Evolutionary conservation across 2,888 invertebrate genomes (phyloP).

Genomic region (Drosophila recens): DNA sequence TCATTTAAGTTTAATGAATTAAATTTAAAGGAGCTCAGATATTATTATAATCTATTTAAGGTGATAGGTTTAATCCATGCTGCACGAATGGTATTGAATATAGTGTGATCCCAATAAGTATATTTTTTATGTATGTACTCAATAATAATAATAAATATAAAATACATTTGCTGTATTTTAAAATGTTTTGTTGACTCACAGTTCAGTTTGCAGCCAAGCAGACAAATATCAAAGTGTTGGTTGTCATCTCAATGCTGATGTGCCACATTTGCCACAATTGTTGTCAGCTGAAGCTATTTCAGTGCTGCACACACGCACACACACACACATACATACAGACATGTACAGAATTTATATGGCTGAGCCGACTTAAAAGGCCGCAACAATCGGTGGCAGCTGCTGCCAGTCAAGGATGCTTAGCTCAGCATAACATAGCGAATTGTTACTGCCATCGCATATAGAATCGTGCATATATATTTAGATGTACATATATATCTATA

Average conservation of each 20-base stretch:
- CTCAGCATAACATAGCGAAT: constrained; percentile 68
- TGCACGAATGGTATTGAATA: background rate
- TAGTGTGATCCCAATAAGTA: background rate
- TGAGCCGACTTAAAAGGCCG: constrained; percentile 76
- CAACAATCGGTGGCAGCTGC: constrained; percentile 77
- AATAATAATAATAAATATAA: constrained; percentile 6
- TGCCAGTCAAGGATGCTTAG: constrained; percentile 69
- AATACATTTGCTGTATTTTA: constrained; percentile 15
- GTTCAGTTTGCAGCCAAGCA: constrained; percentile 15
- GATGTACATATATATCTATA: constrained; percentile 13
- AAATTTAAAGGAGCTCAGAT: background rate
- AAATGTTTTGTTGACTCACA: constrained; percentile 33
- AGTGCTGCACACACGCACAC: constrained; percentile 47
- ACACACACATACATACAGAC: constrained; percentile 7
- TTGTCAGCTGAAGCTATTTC: constrained; percentile 64
- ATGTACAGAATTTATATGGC: constrained; percentile 41
- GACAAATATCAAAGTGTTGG: constrained; percentile 30
- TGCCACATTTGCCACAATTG: constrained; percentile 69
- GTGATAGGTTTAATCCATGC: background rate
- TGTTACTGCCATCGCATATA: constrained; percentile 44
- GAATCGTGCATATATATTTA: constrained; percentile 17
- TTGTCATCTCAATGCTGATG: constrained; percentile 45
- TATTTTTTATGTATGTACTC: background rate
- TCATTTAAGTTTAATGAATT: background rate
- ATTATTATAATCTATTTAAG: background rate